Conservation (phyloP, 2,113 vertebrate genomes). For the Catharus minimus region DNA sequence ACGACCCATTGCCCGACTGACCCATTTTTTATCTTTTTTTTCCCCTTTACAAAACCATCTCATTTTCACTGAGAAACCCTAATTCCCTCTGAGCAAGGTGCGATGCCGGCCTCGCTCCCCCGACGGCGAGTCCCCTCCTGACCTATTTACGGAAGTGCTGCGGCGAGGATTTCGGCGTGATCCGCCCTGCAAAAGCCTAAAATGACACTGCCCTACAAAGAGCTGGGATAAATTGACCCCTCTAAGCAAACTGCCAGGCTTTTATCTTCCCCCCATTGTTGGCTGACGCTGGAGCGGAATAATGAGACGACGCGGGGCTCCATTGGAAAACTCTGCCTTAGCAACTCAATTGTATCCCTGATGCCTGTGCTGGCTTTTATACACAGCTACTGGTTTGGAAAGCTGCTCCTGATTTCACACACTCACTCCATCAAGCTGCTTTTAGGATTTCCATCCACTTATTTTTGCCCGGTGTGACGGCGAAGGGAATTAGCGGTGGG, state of each 20-base stretch:
- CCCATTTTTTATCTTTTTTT: background rate
- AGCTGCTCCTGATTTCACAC: background rate
- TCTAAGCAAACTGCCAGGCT: constrained; percentile 47
- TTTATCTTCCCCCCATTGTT: constrained; percentile 48
- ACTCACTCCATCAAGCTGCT: background rate
- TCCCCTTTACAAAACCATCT: background rate
- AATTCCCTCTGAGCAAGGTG: background rate
- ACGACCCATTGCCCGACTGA: background rate
- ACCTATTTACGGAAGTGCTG: background rate
- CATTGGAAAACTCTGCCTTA: constrained; percentile 43
- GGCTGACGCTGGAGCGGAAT: constrained; percentile 35
- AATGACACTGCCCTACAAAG: constrained; percentile 10
- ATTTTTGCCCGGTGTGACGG: fast-evolving
- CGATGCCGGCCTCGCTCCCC: background rate
- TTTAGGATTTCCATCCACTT: background rate
- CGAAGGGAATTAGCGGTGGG: background rate
- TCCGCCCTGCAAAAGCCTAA: background rate
- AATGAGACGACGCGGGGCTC: background rate
- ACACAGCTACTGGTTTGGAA: constrained; percentile 5
- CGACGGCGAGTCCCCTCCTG: background rate
- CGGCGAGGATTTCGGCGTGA: background rate
- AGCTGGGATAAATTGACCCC: constrained; percentile 23
- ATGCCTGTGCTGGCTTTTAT: background rate
- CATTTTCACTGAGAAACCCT: background rate
- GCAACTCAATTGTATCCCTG: constrained; percentile 36